These are phyloP conservation scores for Cettia cetti DNA, from an alignment of 2,113 vertebrate species.

Conservation along the genomic window DNA sequence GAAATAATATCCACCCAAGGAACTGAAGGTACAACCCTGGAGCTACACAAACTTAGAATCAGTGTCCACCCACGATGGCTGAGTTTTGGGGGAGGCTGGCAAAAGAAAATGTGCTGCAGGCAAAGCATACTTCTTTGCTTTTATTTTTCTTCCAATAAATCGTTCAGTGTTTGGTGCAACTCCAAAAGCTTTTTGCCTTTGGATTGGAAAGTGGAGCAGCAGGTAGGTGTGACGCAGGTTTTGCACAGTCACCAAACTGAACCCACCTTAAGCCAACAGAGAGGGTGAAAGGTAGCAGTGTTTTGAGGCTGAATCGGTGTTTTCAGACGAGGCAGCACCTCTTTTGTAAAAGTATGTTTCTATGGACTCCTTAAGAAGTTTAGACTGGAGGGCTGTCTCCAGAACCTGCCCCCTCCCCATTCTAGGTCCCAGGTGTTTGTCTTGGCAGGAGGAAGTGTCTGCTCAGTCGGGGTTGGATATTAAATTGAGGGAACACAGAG, in stretches of 20 bases:
- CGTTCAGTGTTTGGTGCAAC: conserved; percentile 55
- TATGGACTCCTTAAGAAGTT: conserved; percentile 86
- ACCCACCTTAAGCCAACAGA: conserved; percentile 90
- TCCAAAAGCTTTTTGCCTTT: conserved; percentile 9
- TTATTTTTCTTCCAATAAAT: conserved; percentile 67
- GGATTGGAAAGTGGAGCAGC: conserved; percentile 64
- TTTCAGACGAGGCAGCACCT: conserved; percentile 78
- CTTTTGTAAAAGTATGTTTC: conserved; percentile 80
- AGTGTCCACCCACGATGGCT: not conserved
- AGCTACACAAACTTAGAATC: not conserved
- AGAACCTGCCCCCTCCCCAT: conserved; percentile 75
- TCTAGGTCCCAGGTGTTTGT: conserved; percentile 88
- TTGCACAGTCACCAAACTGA: conserved; percentile 79
- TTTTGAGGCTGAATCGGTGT: conserved; percentile 75
- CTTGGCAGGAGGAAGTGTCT: conserved; percentile 89
- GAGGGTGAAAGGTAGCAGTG: conserved; percentile 93
- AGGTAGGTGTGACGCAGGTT: conserved; percentile 92
- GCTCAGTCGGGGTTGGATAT: conserved; percentile 82
- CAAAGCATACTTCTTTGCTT: conserved; percentile 17
- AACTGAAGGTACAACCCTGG: not conserved
- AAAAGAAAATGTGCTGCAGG: not conserved
- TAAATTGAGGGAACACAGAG: conserved; percentile 88
- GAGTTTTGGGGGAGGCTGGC: not conserved
- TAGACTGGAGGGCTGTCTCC: conserved; percentile 88
- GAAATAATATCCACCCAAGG: not conserved